Evolutionary conservation across 2,888 invertebrate species (phyloP).

Genomic region (Erebia ligea): DNA sequence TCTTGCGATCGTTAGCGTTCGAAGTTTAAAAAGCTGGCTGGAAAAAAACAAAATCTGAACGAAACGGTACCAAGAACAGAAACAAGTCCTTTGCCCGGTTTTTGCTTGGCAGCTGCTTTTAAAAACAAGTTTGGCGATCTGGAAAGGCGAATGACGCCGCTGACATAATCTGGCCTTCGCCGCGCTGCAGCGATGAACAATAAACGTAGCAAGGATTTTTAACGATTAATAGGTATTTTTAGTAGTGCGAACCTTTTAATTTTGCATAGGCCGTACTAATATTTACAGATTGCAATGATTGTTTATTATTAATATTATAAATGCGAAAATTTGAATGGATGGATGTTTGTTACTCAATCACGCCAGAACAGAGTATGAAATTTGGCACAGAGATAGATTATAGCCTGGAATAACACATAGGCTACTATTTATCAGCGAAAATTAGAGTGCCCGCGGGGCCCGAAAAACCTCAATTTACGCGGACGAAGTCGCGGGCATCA

Average conservation of each 20-base stretch:
- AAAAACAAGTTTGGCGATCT: slow-evolving; percentile 52
- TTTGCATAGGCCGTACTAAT: not conserved
- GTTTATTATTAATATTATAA: no score
- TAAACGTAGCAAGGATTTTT: slow-evolving; percentile 47
- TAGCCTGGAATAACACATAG: no score
- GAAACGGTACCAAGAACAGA: slow-evolving; percentile 38
- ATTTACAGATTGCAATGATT: not conserved
- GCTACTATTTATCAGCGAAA: no score
- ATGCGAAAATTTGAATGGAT: no score
- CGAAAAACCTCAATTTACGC: no score
- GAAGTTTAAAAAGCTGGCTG: slow-evolving; percentile 26
- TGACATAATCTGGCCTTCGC: slow-evolving; percentile 62
- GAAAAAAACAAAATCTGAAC: slow-evolving; percentile 30
- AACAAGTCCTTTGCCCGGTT: slow-evolving; percentile 45
- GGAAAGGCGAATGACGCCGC: slow-evolving; percentile 55
- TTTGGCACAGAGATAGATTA: no score
- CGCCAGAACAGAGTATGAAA: no score
- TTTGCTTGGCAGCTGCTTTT: slow-evolving; percentile 48
- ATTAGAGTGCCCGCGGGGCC: no score
- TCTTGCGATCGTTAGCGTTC: slow-evolving; percentile 29
- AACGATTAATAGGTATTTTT: slow-evolving; percentile 31
- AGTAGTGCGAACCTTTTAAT: slow-evolving; percentile 27
- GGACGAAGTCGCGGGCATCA: no score
- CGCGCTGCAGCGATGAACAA: slow-evolving; percentile 47
- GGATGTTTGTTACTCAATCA: no score